A percentile compares a stretch with the other conserved stretches of the same genome.
phyloP scores from a whole-genome alignment of 2,113 vertebrate species.

The Leucosticte australis region DNA sequence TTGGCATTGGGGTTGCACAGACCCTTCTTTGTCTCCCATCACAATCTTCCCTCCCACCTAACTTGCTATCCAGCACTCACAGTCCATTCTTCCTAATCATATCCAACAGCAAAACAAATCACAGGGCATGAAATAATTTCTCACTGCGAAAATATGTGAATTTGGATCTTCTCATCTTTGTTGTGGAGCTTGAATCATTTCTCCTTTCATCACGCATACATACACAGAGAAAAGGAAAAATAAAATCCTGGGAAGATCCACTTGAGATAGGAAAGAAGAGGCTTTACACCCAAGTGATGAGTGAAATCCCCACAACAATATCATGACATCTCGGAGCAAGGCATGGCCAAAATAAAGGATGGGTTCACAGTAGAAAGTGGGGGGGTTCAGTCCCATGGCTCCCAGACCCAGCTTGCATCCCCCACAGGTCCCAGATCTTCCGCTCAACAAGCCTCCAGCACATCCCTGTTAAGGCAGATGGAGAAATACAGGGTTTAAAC shows the following conservation, averaged over 20 bases:
- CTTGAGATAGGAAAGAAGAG: conserved; percentile 40
- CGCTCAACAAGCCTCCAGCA: neutral
- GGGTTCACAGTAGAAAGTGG: neutral
- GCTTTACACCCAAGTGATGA: conserved; percentile 40
- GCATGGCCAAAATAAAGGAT: conserved; percentile 21
- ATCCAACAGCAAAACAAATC: conserved; percentile 54
- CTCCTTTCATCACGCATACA: conserved; percentile 48
- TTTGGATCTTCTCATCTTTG: conserved; percentile 64
- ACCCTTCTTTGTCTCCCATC: neutral
- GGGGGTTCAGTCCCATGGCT: neutral
- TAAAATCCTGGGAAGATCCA: conserved; percentile 53
- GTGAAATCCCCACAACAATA: conserved; percentile 3
- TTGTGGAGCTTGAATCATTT: conserved; percentile 61
- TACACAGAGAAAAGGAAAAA: conserved; percentile 25
- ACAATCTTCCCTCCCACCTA: neutral
- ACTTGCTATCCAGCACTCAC: conserved; percentile 3
- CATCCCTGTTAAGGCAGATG: neutral
- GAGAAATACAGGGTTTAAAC: neutral
- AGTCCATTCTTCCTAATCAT: conserved; percentile 30
- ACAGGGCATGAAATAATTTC: conserved; percentile 40
- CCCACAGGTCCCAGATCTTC: neutral
- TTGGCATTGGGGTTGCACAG: neutral
- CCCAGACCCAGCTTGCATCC: neutral
- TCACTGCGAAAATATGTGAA: conserved; percentile 58
- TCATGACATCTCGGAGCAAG: neutral